Evolutionary conservation across 2,113 vertebrate genomes (phyloP).

Genomic region (Neodontobutis hainanensis): DNA sequence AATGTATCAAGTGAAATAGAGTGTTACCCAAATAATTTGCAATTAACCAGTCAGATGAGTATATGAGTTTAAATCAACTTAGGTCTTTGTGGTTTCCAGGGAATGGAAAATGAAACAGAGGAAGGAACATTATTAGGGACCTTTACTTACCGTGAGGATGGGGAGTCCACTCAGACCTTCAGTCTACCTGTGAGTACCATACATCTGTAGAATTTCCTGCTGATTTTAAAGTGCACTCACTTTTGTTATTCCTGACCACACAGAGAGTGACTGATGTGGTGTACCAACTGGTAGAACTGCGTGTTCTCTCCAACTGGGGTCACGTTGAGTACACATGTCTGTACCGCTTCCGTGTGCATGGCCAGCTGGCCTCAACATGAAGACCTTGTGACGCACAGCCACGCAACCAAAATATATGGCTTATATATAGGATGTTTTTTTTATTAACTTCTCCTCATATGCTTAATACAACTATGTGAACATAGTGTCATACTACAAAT

Average conservation of each 20-base stretch:
- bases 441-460: no score
- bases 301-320: constrained; percentile 93
- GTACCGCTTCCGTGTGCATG: constrained; percentile 95
- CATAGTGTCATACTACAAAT: not conserved
- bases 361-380: constrained; percentile 68
- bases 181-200: constrained; percentile 78
- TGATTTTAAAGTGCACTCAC: no score
- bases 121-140: constrained; percentile 85
- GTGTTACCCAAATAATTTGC: no score
- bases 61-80: not conserved
- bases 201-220: not conserved
- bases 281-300: constrained; percentile 70
- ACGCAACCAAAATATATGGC: no score
- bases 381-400: no score
- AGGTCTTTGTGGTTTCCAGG: constrained; percentile 70
- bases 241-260: not conserved
- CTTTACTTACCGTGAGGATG: constrained; percentile 85
- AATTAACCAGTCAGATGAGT: no score
- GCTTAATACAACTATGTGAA: no score
- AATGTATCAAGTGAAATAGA: no score
- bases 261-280: constrained; percentile 41
- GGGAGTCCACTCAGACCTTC: constrained; percentile 89
- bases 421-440: no score
- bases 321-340: constrained; percentile 94
- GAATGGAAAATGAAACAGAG: constrained; percentile 82